Evolutionary conservation across 2,888 invertebrate species (phyloP).

Genomic region (Mimas tiliae): DNA sequence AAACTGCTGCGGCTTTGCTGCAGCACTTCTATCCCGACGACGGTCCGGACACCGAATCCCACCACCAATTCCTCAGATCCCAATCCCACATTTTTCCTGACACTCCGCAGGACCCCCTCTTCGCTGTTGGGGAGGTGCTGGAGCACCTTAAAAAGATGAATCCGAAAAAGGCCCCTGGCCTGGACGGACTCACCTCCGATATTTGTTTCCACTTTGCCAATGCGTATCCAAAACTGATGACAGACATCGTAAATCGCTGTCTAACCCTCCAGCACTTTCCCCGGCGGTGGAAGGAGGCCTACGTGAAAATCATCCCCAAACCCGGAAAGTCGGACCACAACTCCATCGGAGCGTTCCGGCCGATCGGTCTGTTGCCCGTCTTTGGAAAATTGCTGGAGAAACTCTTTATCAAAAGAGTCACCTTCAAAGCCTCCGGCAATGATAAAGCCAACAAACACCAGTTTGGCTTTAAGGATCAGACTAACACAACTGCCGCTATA

Average conservation of each 20-base stretch:
- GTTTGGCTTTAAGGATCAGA: conserved; percentile 37
- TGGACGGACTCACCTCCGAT: conserved; percentile 35
- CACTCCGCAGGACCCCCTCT: too few species aligned
- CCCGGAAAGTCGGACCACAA: conserved; percentile 26
- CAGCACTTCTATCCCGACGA: too few species aligned
- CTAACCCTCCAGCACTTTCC: conserved; percentile 30
- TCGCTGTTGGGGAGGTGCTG: too few species aligned
- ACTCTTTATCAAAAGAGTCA: conserved; percentile 24
- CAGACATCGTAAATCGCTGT: conserved; percentile 30
- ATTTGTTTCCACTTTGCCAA: conserved; percentile 30
- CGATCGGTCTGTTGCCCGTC: conserved; percentile 38
- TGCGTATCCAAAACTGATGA: neutral
- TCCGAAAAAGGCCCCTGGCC: conserved; percentile 36
- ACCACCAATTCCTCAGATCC: too few species aligned
- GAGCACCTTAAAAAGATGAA: conserved; percentile 31
- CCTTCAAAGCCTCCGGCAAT: neutral
- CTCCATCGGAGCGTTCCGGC: conserved; percentile 35
- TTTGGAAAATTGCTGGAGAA: conserved; percentile 40
- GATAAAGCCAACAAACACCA: conserved; percentile 25
- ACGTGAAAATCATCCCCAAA: conserved; percentile 44
- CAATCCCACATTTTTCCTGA: too few species aligned
- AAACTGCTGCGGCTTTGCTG: too few species aligned
- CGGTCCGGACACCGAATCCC: too few species aligned
- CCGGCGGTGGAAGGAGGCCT: too few species aligned
- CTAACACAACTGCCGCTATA: conserved; percentile 32